Base-by-base conservation (phyloP, 2,113 vertebrate genomes). In the Ctenomys sociabilis region DNA sequence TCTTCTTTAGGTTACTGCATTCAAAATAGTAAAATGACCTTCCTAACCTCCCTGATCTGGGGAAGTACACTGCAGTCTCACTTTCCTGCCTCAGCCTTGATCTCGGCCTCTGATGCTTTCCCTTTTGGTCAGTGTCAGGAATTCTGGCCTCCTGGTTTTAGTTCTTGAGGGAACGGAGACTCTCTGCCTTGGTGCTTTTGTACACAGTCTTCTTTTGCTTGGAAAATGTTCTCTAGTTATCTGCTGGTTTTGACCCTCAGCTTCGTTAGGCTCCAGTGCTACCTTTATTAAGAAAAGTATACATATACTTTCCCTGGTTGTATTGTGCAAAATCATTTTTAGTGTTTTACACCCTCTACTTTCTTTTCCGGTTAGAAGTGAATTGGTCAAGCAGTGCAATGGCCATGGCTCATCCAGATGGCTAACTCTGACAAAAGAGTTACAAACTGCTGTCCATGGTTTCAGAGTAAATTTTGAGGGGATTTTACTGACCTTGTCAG, bases 61-160 rank as follows among this genome's bases (percentile, higher is more conserved):
- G 17, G 12, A 40, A 19, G 14, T 37, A 45, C n/a, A 16, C 0
- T 37, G 14, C 4, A 5, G 26, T 12, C 1, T 2, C 30, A 19
- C 1, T 40, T 92, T 80, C 37, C 30, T 77, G 28, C 35, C 19
- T 78, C 4, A 1, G 17, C 12, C 6, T 14, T 32, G 1, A 5
- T 0, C 30, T 2, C 0, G 9, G 5, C 73, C 37, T 54, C 45
- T 28, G 10, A 16, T 10, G 43, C 24, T 35, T 16, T n/a, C n/a
- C 35, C 4, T 2, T 54, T 85, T 40, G 4, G 12, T 32, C 16
- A 66, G 17, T 4, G 5, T 24, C 28, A 57, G 64, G 2, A 37
- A 4, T 13, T 0, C 6, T 2, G 3, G 9, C 10, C 52, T 81
- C 17, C n/a, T 43, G 1, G 0, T 7, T 1, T 0, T 72, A 32